A percentile compares a stretch with the other conserved stretches of the same genome.
These are phyloP conservation scores for Sus scrofa DNA, from an alignment of 2,113 vertebrate genomes.

Conservation along the genomic window T2T-Sscrofa CM000812.6:190106501-190107000, in stretches of 20 bases:
- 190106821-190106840: background rate
- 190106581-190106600: background rate
- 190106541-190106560: background rate
- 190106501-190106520: background rate
- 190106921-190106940: background rate
- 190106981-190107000: background rate
- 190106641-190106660: too few relatives aligned
- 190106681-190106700: too few relatives aligned
- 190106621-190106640: background rate
- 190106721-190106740: too few relatives aligned
- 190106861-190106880: background rate
- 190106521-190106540: constrained; percentile 16
- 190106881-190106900: background rate
- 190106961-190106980: background rate
- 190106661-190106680: too few relatives aligned
- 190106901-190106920: background rate
- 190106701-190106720: too few relatives aligned
- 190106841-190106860: background rate
- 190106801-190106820: background rate
- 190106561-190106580: background rate
- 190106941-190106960: background rate
- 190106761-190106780: background rate
- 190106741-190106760: background rate
- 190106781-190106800: constrained; percentile 26
- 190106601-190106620: background rate